A percentile compares a stretch with the other conserved stretches of the same genome.
Evolutionary conservation across 2,888 invertebrate genomes (phyloP).

Genomic region (Idaea aversata): DNA sequence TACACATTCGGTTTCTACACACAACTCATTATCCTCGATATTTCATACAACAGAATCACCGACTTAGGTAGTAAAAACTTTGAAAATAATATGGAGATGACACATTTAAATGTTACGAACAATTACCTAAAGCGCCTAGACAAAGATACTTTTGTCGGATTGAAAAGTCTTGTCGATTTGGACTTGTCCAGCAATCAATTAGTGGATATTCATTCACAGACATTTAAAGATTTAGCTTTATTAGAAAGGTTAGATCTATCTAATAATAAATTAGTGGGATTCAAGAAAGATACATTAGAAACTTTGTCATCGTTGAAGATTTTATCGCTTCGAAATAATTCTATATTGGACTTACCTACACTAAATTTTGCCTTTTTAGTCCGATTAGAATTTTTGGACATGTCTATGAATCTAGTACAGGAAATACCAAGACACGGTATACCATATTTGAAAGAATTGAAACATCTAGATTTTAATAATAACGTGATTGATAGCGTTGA

Average conservation of each 20-base stretch:
- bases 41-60: slow-evolving; percentile 90
- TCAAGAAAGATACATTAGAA: slow-evolving; percentile 86
- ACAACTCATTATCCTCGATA: slow-evolving; percentile 88
- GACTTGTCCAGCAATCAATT: slow-evolving; percentile 90
- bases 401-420: slow-evolving; percentile 89
- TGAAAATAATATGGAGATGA: slow-evolving; percentile 86
- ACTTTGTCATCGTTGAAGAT: slow-evolving; percentile 85
- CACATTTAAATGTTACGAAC: slow-evolving; percentile 87
- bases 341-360: slow-evolving; percentile 87
- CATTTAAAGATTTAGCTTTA: slow-evolving; percentile 88
- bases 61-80: slow-evolving; percentile 91
- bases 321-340: slow-evolving; percentile 88
- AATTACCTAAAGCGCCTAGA: slow-evolving; percentile 86
- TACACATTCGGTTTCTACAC: slow-evolving; percentile 90
- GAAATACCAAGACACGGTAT: slow-evolving; percentile 86
- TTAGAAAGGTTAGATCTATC: slow-evolving; percentile 88
- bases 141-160: slow-evolving; percentile 88
- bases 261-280: slow-evolving; percentile 86
- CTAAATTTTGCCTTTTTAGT: slow-evolving; percentile 83
- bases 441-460: slow-evolving; percentile 85
- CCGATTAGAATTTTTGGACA: slow-evolving; percentile 85
- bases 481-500: slow-evolving; percentile 88
- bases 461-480: slow-evolving; percentile 85
- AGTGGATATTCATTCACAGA: slow-evolving; percentile 84
- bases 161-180: slow-evolving; percentile 83